A percentile compares a stretch with the other conserved stretches of the same genome.
Evolutionary conservation across 2,888 invertebrate genomes (phyloP).

Genomic region (Syrphus vitripennis): DNA sequence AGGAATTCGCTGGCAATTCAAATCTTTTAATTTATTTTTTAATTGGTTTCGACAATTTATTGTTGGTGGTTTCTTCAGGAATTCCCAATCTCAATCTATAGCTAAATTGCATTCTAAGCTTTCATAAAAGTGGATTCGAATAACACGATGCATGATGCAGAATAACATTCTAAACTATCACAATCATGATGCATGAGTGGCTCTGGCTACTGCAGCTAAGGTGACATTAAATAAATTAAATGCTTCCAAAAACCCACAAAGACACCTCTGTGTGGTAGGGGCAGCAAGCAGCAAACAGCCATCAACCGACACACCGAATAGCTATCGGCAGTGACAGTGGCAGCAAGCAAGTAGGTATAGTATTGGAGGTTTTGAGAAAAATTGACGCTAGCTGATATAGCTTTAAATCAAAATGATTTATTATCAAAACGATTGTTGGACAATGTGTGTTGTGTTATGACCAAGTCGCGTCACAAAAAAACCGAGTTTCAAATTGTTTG

Average conservation of each 20-base stretch:
- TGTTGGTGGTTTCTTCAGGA: constrained; percentile 11
- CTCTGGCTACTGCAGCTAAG: constrained; percentile 20
- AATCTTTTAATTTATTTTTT: constrained; percentile 63
- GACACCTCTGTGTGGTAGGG: not conserved
- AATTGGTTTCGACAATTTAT: constrained; percentile 50
- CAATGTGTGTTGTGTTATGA: constrained; percentile 26
- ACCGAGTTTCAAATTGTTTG: constrained; percentile 28
- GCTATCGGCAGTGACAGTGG: not conserved
- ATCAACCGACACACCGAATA: not conserved
- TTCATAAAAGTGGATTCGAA: constrained; percentile 3
- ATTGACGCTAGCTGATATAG: constrained; percentile 53
- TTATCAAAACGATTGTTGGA: constrained; percentile 40
- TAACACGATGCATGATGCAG: not conserved
- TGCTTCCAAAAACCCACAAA: constrained; percentile 30
- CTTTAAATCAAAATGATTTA: constrained; percentile 69
- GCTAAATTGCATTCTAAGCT: constrained; percentile 17
- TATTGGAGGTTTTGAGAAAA: not conserved
- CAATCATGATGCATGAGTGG: constrained; percentile 44
- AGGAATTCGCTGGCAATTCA: constrained; percentile 32
- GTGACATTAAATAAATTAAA: constrained; percentile 59
- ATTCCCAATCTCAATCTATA: not conserved
- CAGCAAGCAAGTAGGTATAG: not conserved
- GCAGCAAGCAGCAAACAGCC: not conserved
- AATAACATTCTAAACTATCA: constrained; percentile 8
- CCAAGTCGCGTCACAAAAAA: constrained; percentile 7